These are phyloP conservation scores for Paramormyrops kingsleyae DNA, from an alignment of 2,113 vertebrate species.

Conservation along the genomic window DNA sequence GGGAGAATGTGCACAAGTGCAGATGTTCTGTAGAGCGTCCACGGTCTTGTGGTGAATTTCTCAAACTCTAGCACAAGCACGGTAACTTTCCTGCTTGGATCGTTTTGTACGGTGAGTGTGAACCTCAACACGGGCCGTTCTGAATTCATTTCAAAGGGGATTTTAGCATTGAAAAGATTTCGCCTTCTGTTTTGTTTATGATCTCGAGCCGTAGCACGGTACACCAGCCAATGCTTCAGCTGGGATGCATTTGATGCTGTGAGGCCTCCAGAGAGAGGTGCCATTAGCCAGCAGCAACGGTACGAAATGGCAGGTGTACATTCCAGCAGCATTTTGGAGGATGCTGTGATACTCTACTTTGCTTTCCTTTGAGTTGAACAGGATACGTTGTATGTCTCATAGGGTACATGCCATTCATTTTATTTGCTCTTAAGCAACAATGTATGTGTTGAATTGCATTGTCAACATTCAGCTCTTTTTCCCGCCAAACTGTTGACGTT, in stretches of 20 bases:
- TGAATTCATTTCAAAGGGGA: not conserved
- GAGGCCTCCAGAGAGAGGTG: not conserved
- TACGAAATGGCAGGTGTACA: not conserved
- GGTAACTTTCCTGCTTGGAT: not conserved
- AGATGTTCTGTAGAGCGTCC: conserved; percentile 17
- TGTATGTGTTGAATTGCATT: not conserved
- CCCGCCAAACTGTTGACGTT: not conserved
- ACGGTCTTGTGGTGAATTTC: conserved; percentile 31
- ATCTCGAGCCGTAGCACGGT: not conserved
- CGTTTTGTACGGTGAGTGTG: not conserved
- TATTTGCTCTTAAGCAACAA: not conserved
- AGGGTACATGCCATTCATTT: not conserved
- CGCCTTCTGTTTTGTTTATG: not conserved
- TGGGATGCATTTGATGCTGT: too few species aligned
- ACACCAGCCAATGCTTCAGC: not conserved
- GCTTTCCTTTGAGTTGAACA: not conserved
- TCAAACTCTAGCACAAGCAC: conserved; percentile 30
- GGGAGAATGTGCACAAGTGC: not conserved
- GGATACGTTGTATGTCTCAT: not conserved
- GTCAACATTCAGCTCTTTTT: not conserved
- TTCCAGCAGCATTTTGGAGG: not conserved
- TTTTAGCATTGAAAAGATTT: not conserved
- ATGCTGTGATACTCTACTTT: not conserved
- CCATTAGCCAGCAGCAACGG: not conserved
- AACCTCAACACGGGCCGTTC: not conserved